phyloP scores from a whole-genome alignment of 2,113 vertebrate genomes.

The Meleagris gallopavo region DNA sequence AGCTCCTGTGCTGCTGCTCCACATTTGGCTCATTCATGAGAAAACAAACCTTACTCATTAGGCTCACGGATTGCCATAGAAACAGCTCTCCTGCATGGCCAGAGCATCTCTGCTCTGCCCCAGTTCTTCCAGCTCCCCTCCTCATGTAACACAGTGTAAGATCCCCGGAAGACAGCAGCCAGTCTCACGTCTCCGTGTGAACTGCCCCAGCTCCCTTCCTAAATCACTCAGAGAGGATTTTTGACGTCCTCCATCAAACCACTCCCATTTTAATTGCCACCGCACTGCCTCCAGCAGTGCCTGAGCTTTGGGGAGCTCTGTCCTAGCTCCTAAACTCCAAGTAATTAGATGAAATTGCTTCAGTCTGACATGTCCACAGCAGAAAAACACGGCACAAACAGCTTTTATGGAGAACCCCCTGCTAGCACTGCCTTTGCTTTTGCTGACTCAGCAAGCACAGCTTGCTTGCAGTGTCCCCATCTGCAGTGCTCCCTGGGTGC shows the following conservation, averaged over 20 bases:
- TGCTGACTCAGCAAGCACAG: background rate
- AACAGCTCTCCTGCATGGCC: rapidly evolving
- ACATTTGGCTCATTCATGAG: background rate
- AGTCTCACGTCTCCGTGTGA: rapidly evolving
- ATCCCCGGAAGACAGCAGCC: background rate
- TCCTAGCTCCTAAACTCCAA: background rate
- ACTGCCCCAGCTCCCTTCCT: background rate
- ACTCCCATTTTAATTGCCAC: background rate
- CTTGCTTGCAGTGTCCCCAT: rapidly evolving
- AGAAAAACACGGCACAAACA: background rate
- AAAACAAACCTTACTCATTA: background rate
- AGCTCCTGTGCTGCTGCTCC: background rate
- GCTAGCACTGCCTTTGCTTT: background rate
- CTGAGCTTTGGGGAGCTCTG: background rate
- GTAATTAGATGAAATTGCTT: background rate
- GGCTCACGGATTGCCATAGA: background rate
- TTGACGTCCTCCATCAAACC: background rate
- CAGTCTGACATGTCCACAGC: rapidly evolving
- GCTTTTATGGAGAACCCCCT: background rate
- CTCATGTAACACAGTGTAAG: rapidly evolving
- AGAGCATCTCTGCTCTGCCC: background rate
- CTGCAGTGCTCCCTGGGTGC: rapidly evolving
- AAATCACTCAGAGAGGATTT: background rate
- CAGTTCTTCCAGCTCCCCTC: background rate
- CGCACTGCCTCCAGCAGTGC: background rate